These are phyloP conservation scores for Emydura subglobosa DNA, from an alignment of 2,113 vertebrate genomes.

Conservation along the genomic window DNA sequence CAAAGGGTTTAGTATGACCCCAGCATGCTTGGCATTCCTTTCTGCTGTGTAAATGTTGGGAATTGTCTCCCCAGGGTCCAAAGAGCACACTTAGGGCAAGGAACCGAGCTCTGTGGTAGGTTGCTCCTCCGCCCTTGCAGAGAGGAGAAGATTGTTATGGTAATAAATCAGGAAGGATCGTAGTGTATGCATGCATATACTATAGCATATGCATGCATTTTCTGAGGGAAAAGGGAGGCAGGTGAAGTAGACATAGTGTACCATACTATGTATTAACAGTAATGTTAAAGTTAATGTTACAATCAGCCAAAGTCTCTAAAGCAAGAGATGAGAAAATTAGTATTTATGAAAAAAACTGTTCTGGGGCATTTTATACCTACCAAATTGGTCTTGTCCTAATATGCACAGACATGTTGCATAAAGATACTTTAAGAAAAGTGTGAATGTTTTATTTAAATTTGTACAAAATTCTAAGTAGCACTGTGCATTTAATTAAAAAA, in stretches of 20 bases:
- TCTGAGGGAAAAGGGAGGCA: background rate
- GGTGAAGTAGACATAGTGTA: background rate
- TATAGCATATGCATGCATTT: background rate
- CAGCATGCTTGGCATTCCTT: constrained; percentile 87
- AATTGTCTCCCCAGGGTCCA: constrained; percentile 48
- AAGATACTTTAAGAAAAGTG: background rate
- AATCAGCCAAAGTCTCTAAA: background rate
- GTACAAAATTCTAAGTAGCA: background rate
- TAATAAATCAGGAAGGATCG: constrained; percentile 56
- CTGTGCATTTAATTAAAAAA: background rate
- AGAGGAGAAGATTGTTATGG: constrained; percentile 67
- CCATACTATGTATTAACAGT: background rate
- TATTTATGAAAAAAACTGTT: background rate
- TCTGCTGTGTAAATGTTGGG: constrained; percentile 85
- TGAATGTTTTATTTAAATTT: background rate
- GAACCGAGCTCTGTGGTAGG: constrained; percentile 30
- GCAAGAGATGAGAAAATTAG: background rate
- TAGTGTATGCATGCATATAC: background rate
- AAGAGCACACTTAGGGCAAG: constrained; percentile 72
- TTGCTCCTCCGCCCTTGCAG: constrained; percentile 33
- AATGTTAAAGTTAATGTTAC: background rate
- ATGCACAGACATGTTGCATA: background rate
- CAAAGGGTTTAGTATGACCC: constrained; percentile 78
- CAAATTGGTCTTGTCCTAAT: background rate
- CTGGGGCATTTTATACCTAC: background rate